phyloP scores from a whole-genome alignment of 1,140 invertebrate genomes.

The Hormaphis cornu region DNA sequence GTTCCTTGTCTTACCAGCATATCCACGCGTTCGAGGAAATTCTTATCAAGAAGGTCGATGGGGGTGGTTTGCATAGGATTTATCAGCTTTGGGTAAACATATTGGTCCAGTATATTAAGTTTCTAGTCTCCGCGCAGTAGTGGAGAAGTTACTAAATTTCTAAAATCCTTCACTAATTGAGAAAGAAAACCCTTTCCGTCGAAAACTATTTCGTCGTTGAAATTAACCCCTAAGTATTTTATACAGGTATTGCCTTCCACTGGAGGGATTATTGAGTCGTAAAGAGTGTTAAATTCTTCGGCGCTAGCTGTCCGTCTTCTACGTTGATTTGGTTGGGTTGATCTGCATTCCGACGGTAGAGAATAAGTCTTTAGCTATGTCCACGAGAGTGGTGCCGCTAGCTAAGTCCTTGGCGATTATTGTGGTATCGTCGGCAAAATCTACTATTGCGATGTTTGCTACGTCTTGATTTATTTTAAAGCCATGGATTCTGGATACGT shows the following conservation, averaged over 20 bases:
- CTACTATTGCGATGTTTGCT: too few relatives aligned
- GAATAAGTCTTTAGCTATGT: background rate
- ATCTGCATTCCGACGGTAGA: background rate
- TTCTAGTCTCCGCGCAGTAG: background rate
- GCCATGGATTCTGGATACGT: background rate
- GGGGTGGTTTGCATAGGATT: background rate
- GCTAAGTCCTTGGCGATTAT: background rate
- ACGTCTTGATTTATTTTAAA: background rate
- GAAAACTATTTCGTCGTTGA: background rate
- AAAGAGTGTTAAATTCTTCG: background rate
- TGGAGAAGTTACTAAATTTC: background rate
- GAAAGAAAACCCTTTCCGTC: background rate
- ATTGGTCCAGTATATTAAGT: background rate
- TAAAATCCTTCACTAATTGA: background rate
- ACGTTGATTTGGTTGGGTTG: background rate
- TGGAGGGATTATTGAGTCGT: background rate
- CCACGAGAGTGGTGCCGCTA: background rate
- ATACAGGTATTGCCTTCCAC: background rate
- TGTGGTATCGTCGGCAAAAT: background rate
- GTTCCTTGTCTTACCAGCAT: constrained; percentile 6
- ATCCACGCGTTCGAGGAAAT: background rate
- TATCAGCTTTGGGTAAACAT: background rate
- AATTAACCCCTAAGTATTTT: background rate
- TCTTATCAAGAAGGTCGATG: background rate
- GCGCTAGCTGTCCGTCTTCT: background rate